Conservation (phyloP, 53 echinoderm and acorn worm species). For the Hippasteria phrygiana region DNA sequence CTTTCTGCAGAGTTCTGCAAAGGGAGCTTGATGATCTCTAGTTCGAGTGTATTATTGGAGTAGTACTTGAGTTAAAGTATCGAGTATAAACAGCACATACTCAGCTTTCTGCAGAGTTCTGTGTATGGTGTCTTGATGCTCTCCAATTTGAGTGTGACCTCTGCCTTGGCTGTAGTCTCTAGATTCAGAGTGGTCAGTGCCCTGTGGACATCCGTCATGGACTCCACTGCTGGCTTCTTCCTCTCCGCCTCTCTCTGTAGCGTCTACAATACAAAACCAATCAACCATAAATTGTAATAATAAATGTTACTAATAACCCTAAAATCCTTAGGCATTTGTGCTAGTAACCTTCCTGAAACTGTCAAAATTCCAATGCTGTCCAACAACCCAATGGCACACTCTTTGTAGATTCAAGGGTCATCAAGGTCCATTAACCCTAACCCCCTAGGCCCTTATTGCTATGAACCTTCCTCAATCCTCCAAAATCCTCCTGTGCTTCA, state of each 20-base stretch:
- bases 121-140: constrained; percentile 88
- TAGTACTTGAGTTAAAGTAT: background rate
- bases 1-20: too few relatives aligned
- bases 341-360: too few relatives aligned
- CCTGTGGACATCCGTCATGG: constrained; percentile 80
- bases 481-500: too few relatives aligned
- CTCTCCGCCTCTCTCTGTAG: constrained; percentile 91
- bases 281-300: background rate
- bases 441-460: too few relatives aligned
- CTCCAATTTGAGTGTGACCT: constrained; percentile 93
- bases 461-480: too few relatives aligned
- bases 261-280: constrained; percentile 62
- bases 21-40: too few relatives aligned
- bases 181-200: constrained; percentile 81
- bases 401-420: too few relatives aligned
- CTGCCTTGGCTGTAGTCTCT: constrained; percentile 94
- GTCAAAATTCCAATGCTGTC: too few relatives aligned
- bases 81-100: constrained; percentile 66
- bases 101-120: constrained; percentile 91
- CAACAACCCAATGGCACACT: too few relatives aligned
- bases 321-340: too few relatives aligned
- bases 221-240: constrained; percentile 81
- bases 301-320: background rate
- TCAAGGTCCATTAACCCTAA: too few relatives aligned
- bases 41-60: background rate